Conservation (phyloP, 1,140 invertebrate species). For the Maniola jurtina region DNA sequence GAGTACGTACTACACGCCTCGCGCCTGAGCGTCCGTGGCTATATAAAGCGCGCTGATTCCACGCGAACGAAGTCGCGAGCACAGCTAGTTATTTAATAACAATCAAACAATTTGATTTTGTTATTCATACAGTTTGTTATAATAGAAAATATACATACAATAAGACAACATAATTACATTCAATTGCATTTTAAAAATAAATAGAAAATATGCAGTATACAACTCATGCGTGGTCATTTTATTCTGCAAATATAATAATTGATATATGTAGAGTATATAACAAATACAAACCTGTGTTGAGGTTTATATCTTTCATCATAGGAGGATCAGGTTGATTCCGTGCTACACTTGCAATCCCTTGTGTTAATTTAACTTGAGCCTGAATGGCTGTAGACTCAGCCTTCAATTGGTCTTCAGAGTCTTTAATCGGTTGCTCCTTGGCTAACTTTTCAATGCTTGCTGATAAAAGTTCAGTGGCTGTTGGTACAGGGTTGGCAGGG, state of each 20-base stretch:
- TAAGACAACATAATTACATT: too few species aligned
- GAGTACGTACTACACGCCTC: too few species aligned
- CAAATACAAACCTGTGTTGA: constrained; percentile 58
- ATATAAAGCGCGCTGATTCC: too few species aligned
- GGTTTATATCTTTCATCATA: constrained; percentile 73
- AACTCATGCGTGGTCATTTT: too few species aligned
- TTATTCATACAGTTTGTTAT: too few species aligned
- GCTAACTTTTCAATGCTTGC: constrained; percentile 67
- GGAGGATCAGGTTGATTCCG: constrained; percentile 54
- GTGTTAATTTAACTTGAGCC: constrained; percentile 67
- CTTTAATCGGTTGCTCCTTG: constrained; percentile 42
- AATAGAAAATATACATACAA: too few species aligned
- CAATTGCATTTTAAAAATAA: background rate
- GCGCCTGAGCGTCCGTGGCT: too few species aligned
- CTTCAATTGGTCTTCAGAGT: constrained; percentile 33
- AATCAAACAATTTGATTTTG: too few species aligned
- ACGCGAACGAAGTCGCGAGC: too few species aligned
- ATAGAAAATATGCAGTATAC: background rate
- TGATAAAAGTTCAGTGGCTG: constrained; percentile 58
- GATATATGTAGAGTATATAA: background rate
- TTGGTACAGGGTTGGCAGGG: constrained; percentile 39
- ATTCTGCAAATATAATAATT: too few species aligned
- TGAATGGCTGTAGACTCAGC: constrained; percentile 54
- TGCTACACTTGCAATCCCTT: constrained; percentile 59
- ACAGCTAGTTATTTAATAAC: too few species aligned